A percentile compares a stretch with the other conserved stretches of the same genome.
Conservation (phyloP, 2,888 invertebrate genomes). For the Drosophila setosimentum region DNA sequence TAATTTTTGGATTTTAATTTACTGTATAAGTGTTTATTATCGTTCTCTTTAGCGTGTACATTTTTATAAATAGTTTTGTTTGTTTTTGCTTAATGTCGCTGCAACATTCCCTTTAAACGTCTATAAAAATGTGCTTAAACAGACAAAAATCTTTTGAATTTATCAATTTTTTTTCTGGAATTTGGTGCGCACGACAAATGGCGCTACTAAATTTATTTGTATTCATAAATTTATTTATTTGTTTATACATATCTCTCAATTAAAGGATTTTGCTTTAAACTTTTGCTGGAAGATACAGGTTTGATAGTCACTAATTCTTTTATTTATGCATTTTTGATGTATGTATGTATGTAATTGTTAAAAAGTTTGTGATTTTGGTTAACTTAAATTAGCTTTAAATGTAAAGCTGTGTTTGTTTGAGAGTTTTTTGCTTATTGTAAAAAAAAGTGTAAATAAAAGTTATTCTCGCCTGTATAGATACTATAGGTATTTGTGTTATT, state of each 20-base stretch:
- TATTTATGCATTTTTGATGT: constrained; percentile 68
- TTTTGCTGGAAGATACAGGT: constrained; percentile 85
- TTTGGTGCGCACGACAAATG: constrained; percentile 38
- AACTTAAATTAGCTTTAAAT: constrained; percentile 42
- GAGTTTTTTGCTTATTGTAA: constrained; percentile 57
- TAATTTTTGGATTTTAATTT: constrained; percentile 57
- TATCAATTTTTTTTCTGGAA: constrained; percentile 38
- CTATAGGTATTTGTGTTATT: constrained; percentile 67
- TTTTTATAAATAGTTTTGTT: constrained; percentile 70
- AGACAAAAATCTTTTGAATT: constrained; percentile 78
- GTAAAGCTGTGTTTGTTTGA: constrained; percentile 30
- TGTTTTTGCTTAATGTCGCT: constrained; percentile 39
- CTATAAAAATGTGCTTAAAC: constrained; percentile 81
- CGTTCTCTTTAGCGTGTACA: constrained; percentile 77
- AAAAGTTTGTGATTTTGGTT: constrained; percentile 54
- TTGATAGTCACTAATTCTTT: constrained; percentile 85
- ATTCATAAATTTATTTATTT: constrained; percentile 41
- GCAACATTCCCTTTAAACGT: constrained; percentile 64
- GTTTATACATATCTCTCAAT: constrained; percentile 67
- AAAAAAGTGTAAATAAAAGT: constrained; percentile 80
- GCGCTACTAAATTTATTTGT: constrained; percentile 56
- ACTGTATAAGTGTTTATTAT: constrained; percentile 69
- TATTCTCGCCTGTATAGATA: constrained; percentile 53
- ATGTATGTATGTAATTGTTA: constrained; percentile 57
- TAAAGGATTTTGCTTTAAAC: constrained; percentile 66